Conservation (phyloP, 2,888 invertebrate genomes). For the Nemurella pictetii region DNA sequence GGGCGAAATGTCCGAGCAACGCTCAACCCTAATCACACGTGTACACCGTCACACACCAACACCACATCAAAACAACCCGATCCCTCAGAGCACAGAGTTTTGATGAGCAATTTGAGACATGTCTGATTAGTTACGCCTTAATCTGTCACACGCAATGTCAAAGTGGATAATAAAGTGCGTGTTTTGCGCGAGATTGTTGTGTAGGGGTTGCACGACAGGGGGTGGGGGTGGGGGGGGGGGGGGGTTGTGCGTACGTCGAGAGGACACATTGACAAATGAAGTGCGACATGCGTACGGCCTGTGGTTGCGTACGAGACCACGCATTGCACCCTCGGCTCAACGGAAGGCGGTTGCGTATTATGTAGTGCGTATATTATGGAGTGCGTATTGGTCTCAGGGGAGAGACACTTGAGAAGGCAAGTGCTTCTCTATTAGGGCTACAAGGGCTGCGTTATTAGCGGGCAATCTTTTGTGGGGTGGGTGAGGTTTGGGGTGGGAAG, state of each 20-base stretch:
- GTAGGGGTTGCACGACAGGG: background rate
- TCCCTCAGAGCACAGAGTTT: background rate
- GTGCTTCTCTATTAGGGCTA: constrained; percentile 7
- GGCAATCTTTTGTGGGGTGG: background rate
- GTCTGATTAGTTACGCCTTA: background rate
- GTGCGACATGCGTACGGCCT: constrained; percentile 18
- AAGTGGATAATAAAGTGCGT: background rate
- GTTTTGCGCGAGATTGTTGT: background rate
- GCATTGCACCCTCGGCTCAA: background rate
- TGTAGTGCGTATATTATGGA: too few relatives aligned
- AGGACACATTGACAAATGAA: constrained; percentile 13
- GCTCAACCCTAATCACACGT: too few relatives aligned
- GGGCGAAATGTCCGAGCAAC: too few relatives aligned
- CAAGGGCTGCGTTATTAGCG: constrained; percentile 18
- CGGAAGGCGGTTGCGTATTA: too few relatives aligned
- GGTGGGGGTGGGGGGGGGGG: background rate
- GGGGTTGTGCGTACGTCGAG: background rate
- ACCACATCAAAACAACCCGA: background rate
- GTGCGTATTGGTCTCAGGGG: background rate
- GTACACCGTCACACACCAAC: too few relatives aligned
- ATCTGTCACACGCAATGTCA: background rate
- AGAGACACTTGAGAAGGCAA: constrained; percentile 26
- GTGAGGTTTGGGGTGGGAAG: background rate
- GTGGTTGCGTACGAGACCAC: background rate
- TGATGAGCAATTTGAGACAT: background rate